phyloP scores from a whole-genome alignment of 1,140 invertebrate species.

The Laodelphax striatellus region DNA sequence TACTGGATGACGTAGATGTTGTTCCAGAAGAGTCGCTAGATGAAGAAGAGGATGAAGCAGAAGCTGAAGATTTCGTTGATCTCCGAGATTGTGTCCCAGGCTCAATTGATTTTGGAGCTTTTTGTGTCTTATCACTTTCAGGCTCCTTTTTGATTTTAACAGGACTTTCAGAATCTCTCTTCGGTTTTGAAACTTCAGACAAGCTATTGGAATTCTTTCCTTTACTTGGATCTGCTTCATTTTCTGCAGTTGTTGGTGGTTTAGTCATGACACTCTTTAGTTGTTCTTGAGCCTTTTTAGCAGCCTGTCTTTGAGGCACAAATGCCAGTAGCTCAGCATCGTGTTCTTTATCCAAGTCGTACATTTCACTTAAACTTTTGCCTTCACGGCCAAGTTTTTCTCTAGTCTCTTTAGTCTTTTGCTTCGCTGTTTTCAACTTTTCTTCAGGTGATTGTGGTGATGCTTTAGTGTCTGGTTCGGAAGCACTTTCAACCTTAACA shows the following conservation, averaged over 20 bases:
- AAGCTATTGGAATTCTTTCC: neutral
- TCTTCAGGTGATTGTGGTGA: constrained; percentile 27
- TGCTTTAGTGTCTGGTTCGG: constrained; percentile 26
- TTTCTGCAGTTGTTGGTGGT: constrained; percentile 20
- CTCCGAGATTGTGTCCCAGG: constrained; percentile 10
- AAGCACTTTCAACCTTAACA: constrained; percentile 14
- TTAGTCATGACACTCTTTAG: constrained; percentile 65
- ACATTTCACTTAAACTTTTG: constrained; percentile 35
- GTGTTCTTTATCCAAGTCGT: constrained; percentile 48
- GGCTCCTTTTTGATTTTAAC: constrained; percentile 20
- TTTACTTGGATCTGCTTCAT: constrained; percentile 26
- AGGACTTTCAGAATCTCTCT: constrained; percentile 13
- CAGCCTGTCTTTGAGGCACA: constrained; percentile 79
- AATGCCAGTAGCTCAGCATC: constrained; percentile 62
- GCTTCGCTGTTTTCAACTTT: constrained; percentile 24
- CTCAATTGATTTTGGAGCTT: constrained; percentile 15
- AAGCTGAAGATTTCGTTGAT: constrained; percentile 27
- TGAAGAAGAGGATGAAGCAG: constrained; percentile 31
- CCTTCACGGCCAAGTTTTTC: constrained; percentile 17
- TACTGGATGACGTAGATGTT: constrained; percentile 35
- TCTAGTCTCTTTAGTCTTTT: constrained; percentile 17
- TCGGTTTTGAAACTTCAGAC: constrained; percentile 6
- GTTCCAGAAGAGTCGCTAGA: constrained; percentile 35
- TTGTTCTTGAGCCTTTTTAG: constrained; percentile 77
- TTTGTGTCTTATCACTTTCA: constrained; percentile 19